A percentile compares a stretch with the other conserved stretches of the same genome.
Evolutionary conservation across 2,113 vertebrate species (phyloP).

Genomic region (Anseranas semipalmata): DNA sequence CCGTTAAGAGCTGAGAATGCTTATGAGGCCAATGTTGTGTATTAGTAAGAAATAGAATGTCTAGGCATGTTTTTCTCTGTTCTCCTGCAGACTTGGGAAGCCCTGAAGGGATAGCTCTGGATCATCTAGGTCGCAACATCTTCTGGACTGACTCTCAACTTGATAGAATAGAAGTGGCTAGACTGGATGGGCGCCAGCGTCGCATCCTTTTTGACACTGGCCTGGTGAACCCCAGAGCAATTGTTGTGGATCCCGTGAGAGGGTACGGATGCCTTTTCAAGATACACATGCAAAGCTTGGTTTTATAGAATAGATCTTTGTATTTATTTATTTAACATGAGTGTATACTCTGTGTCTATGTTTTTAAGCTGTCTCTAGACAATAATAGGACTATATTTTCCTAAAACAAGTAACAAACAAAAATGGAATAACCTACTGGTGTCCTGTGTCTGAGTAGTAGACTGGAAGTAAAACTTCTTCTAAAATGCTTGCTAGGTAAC

Average conservation of each 20-base stretch:
- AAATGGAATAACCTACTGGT: not conserved
- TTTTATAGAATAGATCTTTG: not conserved
- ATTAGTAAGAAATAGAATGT: not conserved
- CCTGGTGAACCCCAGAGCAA: slow-evolving; percentile 90
- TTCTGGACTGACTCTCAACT: slow-evolving; percentile 93
- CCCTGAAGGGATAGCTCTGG: slow-evolving; percentile 91
- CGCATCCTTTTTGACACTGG: slow-evolving; percentile 85
- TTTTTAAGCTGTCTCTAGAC: not conserved
- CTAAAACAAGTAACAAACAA: not conserved
- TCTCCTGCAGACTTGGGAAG: slow-evolving; percentile 82
- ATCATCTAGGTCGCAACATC: slow-evolving; percentile 88
- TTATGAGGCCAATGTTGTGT: not conserved
- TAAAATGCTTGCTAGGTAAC: not conserved
- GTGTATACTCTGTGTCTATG: not conserved
- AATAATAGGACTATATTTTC: not conserved
- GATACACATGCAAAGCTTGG: not conserved
- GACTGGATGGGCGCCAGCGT: slow-evolving; percentile 87
- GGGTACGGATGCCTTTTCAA: slow-evolving; percentile 76
- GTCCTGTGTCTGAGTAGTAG: not conserved
- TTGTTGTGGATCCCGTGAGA: slow-evolving; percentile 82
- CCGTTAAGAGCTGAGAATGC: not conserved
- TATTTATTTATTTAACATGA: not conserved
- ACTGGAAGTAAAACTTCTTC: not conserved
- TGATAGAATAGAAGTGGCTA: slow-evolving; percentile 89
- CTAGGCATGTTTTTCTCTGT: not conserved